Percentiles rank a stretch among this genome's conserved stretches.
Conservation (phyloP, 2,888 invertebrate species). For the Esperia sulphurella region DNA sequence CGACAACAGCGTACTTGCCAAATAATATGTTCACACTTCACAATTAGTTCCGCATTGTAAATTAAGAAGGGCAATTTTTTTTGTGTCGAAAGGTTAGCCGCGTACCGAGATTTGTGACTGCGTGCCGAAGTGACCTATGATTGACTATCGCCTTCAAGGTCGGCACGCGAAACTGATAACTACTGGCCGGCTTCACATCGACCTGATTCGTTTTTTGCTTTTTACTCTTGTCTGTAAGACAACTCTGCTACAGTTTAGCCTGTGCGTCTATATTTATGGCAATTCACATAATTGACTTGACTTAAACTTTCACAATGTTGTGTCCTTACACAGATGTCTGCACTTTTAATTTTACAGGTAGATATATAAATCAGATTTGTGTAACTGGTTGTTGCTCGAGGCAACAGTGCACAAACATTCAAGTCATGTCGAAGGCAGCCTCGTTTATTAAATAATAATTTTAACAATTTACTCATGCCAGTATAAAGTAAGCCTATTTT, state of each 20-base stretch:
- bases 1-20: slow-evolving; percentile 44
- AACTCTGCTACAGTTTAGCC: too few relatives aligned
- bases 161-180: slow-evolving; percentile 52
- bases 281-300: slow-evolving; percentile 21
- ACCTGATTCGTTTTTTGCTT: slow-evolving; percentile 40
- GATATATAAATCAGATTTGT: not conserved
- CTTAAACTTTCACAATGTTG: slow-evolving; percentile 33
- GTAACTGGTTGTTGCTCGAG: slow-evolving; percentile 1
- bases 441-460: not conserved
- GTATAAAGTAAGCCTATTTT: too few relatives aligned
- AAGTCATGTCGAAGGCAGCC: not conserved
- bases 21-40: slow-evolving; percentile 40
- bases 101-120: slow-evolving; percentile 29
- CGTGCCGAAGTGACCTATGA: slow-evolving; percentile 43
- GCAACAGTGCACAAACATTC: not conserved
- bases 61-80: slow-evolving; percentile 58
- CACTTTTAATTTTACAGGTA: not conserved
- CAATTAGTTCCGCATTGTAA: slow-evolving; percentile 65
- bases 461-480: not conserved
- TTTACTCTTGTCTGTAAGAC: too few relatives aligned
- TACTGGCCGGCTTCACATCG: slow-evolving; percentile 39
- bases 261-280: slow-evolving; percentile 23
- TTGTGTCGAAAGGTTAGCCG: slow-evolving; percentile 13
- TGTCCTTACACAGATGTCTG: slow-evolving; percentile 29
- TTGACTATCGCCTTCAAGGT: slow-evolving; percentile 59